Percentiles rank a stretch among this genome's conserved stretches.
Evolutionary conservation across 1,140 invertebrate species (phyloP).

Genomic region (Bombus confusus): DNA sequence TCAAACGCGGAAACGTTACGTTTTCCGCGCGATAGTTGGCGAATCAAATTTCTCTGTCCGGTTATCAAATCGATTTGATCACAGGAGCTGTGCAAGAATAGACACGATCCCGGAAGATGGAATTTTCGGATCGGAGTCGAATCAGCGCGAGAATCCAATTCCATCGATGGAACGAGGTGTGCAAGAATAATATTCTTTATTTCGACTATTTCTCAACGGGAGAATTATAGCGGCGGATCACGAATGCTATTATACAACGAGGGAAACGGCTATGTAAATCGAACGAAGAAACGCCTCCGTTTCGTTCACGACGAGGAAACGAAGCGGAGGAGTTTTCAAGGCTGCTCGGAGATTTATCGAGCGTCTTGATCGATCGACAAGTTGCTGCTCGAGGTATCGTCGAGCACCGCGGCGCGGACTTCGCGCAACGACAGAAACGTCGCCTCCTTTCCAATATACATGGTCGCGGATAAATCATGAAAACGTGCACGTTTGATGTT

Average conservation of each 20-base stretch:
- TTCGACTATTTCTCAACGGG: background rate
- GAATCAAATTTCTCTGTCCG: background rate
- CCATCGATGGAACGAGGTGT: background rate
- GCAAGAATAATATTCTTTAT: constrained; percentile 1
- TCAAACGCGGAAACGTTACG: background rate
- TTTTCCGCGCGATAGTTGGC: background rate
- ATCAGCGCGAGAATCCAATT: background rate
- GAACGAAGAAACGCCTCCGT: constrained; percentile 19
- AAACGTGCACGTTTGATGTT: background rate
- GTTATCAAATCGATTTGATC: background rate
- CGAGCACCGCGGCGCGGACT: background rate
- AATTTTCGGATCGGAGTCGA: too few species aligned
- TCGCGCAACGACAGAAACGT: constrained; percentile 17
- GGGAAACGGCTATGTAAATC: constrained; percentile 32
- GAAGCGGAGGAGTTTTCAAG: constrained; percentile 21
- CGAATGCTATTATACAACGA: constrained; percentile 20
- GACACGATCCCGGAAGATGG: background rate
- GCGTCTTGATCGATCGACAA: constrained; percentile 24
- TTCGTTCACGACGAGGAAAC: constrained; percentile 1
- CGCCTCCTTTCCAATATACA: background rate
- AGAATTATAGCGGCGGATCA: constrained; percentile 26
- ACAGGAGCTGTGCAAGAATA: background rate
- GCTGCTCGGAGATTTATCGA: constrained; percentile 36
- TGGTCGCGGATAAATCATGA: background rate
- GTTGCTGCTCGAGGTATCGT: constrained; percentile 31